These are phyloP conservation scores for Leptestheria dahalacensis DNA, from an alignment of 1,140 invertebrate species.

Conservation along the genomic window DNA sequence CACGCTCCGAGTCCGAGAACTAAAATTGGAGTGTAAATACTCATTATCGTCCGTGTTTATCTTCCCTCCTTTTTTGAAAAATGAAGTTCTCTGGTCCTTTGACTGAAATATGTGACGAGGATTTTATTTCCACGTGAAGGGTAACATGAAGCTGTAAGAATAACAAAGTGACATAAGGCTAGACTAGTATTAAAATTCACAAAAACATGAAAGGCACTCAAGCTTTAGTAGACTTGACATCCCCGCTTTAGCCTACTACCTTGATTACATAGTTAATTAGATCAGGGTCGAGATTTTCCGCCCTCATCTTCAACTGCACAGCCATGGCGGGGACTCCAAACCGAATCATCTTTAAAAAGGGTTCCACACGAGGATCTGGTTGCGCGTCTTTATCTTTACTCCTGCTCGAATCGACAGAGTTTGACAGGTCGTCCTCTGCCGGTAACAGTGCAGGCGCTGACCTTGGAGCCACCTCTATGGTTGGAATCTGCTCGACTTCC, in stretches of 20 bases:
- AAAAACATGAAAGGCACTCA: neutral
- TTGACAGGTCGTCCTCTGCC: neutral
- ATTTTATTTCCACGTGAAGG: neutral
- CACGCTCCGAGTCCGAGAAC: neutral
- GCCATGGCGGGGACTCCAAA: constrained; percentile 63
- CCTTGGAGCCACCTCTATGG: neutral
- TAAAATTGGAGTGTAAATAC: neutral
- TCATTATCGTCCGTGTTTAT: neutral
- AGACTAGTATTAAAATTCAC: neutral
- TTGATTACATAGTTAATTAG: constrained; percentile 32
- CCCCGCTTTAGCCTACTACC: neutral
- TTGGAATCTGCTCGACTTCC: neutral
- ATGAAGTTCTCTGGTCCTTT: neutral
- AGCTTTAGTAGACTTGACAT: neutral
- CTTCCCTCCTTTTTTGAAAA: neutral
- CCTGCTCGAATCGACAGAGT: neutral
- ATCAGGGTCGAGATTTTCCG: constrained; percentile 61
- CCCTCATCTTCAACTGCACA: constrained; percentile 63
- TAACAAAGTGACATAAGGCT: neutral
- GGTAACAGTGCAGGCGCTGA: neutral
- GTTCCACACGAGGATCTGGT: constrained; percentile 48
- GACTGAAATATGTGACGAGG: too few relatives aligned
- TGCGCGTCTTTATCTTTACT: neutral
- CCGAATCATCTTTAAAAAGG: constrained; percentile 76
- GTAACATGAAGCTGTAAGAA: neutral